Percentiles rank a stretch among this genome's conserved stretches.
Conservation (phyloP, 2,888 invertebrate genomes). For the Stenodera caucasica region DNA sequence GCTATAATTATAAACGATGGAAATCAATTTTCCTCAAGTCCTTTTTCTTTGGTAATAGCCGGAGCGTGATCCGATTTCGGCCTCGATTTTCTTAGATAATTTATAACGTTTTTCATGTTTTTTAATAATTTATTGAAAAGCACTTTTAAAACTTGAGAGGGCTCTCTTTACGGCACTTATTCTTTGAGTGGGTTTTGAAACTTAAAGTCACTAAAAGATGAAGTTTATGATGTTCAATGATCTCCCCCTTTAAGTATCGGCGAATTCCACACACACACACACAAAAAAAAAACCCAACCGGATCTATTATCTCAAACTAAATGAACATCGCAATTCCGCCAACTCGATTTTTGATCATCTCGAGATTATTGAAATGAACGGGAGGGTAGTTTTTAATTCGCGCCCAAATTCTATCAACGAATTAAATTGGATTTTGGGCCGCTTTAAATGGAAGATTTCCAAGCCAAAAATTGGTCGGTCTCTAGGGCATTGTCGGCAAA, state of each 20-base stretch:
- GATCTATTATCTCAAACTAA: no score
- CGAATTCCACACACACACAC: no score
- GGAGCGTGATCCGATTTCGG: constrained; percentile 38
- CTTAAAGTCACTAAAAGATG: constrained; percentile 46
- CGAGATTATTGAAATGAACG: constrained; percentile 12
- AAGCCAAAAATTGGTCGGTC: constrained; percentile 42
- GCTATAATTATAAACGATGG: constrained; percentile 1
- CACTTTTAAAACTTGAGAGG: constrained; percentile 51
- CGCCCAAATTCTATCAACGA: constrained; percentile 37
- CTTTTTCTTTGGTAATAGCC: constrained; percentile 32
- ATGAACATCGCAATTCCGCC: no score
- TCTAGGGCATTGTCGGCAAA: constrained; percentile 40
- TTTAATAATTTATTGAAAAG: constrained; percentile 54
- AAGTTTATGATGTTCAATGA: constrained; percentile 47
- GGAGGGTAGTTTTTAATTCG: constrained; percentile 26
- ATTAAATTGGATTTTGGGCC: constrained; percentile 44
- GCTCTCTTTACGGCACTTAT: constrained; percentile 52
- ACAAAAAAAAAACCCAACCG: no score
- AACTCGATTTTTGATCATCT: not conserved
- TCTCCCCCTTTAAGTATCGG: no score
- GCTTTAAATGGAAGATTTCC: constrained; percentile 42
- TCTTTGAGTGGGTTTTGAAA: constrained; percentile 44
- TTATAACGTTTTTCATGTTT: constrained; percentile 50
- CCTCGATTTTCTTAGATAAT: constrained; percentile 42
- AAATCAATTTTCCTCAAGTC: not conserved